These are phyloP conservation scores for Distichodus sexfasciatus DNA, from an alignment of 2,797 vertebrate species.

Conservation along the genomic window DNA sequence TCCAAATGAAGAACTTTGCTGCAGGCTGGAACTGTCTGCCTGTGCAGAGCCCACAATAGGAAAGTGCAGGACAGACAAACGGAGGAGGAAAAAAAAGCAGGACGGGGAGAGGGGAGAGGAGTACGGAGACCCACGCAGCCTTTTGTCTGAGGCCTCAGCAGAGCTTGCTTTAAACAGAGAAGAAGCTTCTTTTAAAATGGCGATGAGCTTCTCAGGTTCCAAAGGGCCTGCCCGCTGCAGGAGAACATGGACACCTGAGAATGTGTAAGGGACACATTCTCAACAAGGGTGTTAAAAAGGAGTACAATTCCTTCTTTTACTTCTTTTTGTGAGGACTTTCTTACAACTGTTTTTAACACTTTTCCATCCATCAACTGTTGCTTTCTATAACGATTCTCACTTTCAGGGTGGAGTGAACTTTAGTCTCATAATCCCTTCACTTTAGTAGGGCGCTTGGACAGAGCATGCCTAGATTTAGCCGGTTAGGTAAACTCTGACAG, in stretches of 20 bases:
- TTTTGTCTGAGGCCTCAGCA: slow-evolving; percentile 28
- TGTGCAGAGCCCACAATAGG: slow-evolving; percentile 35
- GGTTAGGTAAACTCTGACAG: neutral
- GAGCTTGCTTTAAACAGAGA: slow-evolving; percentile 39
- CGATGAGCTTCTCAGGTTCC: slow-evolving; percentile 48
- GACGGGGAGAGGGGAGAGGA: slow-evolving; percentile 22
- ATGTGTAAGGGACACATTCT: slow-evolving; percentile 2
- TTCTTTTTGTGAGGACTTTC: too few relatives aligned
- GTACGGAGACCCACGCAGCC: neutral
- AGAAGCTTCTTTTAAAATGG: slow-evolving; percentile 35
- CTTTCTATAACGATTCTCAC: too few relatives aligned
- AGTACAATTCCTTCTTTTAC: neutral
- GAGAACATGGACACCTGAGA: slow-evolving; percentile 31
- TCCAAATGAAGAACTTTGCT: slow-evolving; percentile 37
- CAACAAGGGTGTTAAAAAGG: slow-evolving; percentile 17
- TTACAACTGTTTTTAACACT: too few relatives aligned
- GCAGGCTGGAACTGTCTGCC: slow-evolving; percentile 38
- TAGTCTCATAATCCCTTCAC: neutral
- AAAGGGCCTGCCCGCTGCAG: slow-evolving; percentile 17
- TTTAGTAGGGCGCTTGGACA: neutral
- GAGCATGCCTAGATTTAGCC: neutral
- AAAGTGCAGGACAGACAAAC: slow-evolving; percentile 34
- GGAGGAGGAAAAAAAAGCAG: slow-evolving; percentile 12
- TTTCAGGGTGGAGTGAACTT: too few relatives aligned
- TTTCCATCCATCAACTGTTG: too few relatives aligned